Evolutionary conservation across 2,113 vertebrate species (phyloP), one percentile per base, ranked within the genome.

Genomic region (Microcebus jonahi): DNA sequence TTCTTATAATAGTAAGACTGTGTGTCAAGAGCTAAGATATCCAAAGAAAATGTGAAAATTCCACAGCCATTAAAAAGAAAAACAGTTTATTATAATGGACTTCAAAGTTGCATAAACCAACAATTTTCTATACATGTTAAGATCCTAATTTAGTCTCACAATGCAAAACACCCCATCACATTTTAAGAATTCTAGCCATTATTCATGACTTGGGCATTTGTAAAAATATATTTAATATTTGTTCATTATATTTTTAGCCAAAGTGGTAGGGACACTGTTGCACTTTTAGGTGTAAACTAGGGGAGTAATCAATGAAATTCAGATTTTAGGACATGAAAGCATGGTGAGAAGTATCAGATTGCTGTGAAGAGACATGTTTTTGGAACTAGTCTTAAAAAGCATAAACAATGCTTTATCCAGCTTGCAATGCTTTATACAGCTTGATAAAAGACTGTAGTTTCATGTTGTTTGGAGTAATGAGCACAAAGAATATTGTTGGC

Each of bases 31-130:
- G 79, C 57, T 79, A 97, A 91, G 61, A 63, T 15, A 87, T 29
- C 8, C 55, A 94, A 84, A 96, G 83, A 85, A 97, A 96, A 90
- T 18, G 25, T 25, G 45, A 91, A 89, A 87, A 55, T 92, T 94
- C 10, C 8, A 27, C 5, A 42, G 39, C 39, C 53, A 76, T 29
- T 82, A n/a, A 85, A 93, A 94, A 83, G 75, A 80, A 97, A 75
- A 84, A 21, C 34, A 91, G 0, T 75, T 63, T 75, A 34, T 77
- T 96, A 79, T 67, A 61, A 70, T 83, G 39, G 42, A 15, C 50
- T 70, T 96, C 34, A 67, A 42, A 63, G 34, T 53, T 79, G 20
- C n/a, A 91, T 93, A 86, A 82, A 79, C 59, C 73, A 88, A 12
- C 63, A 90, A 1, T 71, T 31, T 86, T 76, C 4, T 91, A 7